Evolutionary conservation across 2,888 invertebrate genomes (phyloP).

Genomic region (Callyntrura guangdongensis): DNA sequence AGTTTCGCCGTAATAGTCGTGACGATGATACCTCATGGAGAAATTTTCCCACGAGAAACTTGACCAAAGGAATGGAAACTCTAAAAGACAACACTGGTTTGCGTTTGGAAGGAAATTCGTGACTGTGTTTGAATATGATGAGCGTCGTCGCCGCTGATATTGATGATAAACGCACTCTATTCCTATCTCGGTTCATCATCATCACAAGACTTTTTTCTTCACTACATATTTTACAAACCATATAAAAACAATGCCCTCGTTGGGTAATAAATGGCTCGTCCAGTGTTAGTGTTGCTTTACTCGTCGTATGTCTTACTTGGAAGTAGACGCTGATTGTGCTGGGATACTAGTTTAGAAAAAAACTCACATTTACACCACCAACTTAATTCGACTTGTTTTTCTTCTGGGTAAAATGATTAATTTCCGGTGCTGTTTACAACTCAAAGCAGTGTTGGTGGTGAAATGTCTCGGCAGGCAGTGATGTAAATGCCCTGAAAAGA

Average conservation of each 20-base stretch:
- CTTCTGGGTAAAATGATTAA: slow-evolving; percentile 51
- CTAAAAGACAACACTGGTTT: no score
- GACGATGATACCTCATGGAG: slow-evolving; percentile 36
- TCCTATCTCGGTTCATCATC: no score
- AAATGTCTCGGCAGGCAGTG: slow-evolving; percentile 41
- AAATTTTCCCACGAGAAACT: slow-evolving; percentile 64
- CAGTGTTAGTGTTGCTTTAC: not conserved
- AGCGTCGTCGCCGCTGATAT: not conserved
- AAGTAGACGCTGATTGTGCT: no score
- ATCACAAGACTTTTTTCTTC: no score
- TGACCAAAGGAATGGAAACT: not conserved
- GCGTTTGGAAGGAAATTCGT: slow-evolving; percentile 32
- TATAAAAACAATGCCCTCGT: not conserved
- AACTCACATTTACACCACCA: not conserved
- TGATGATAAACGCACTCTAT: slow-evolving; percentile 1
- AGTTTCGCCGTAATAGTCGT: not conserved
- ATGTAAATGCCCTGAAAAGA: slow-evolving; percentile 68
- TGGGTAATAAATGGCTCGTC: not conserved
- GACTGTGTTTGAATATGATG: not conserved
- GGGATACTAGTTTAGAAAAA: not conserved
- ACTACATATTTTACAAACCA: no score
- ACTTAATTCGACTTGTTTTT: slow-evolving; percentile 14
- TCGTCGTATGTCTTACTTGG: no score
- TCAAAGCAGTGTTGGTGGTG: not conserved
- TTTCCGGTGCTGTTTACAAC: slow-evolving; percentile 43